Percentiles rank a stretch among this genome's conserved stretches.
Conservation (phyloP, 1,140 invertebrate species). For the Stratiolaelaps scimitus region DNA sequence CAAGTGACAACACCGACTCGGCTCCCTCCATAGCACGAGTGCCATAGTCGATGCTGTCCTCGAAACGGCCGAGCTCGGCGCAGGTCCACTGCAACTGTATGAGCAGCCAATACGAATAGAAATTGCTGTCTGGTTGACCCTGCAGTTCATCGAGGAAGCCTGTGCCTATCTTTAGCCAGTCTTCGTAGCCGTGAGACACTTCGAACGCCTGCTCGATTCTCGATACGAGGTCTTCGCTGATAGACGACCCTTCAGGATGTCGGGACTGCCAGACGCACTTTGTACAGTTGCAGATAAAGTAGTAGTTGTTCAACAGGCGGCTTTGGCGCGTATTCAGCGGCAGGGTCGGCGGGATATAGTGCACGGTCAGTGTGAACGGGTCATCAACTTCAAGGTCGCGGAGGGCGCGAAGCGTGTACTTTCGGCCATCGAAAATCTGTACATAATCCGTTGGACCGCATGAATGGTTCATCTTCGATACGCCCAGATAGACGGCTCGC, state of each 20-base stretch:
- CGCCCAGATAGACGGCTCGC: slow-evolving; percentile 9
- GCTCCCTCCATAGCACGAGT: background rate
- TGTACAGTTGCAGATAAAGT: slow-evolving; percentile 20
- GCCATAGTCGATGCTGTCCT: slow-evolving; percentile 13
- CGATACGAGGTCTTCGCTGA: background rate
- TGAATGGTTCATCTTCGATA: slow-evolving; percentile 10
- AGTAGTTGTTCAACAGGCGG: background rate
- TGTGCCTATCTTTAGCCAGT: background rate
- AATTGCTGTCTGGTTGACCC: background rate
- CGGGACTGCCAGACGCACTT: slow-evolving; percentile 19
- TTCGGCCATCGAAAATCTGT: slow-evolving; percentile 14
- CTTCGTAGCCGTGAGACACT: background rate
- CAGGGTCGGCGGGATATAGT: slow-evolving; percentile 19
- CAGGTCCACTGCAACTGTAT: slow-evolving; percentile 18
- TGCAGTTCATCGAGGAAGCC: background rate
- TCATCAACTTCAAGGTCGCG: background rate
- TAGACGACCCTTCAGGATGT: background rate
- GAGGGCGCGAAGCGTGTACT: background rate
- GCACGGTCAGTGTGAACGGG: slow-evolving; percentile 1
- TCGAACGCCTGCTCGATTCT: background rate
- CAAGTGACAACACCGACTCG: slow-evolving; percentile 3
- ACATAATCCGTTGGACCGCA: slow-evolving; percentile 9
- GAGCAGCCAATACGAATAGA: slow-evolving; percentile 20
- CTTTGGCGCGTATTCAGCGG: background rate
- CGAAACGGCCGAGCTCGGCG: background rate